These are phyloP conservation scores for zebrafish (Danio rerio) DNA, from an alignment of 2,113 vertebrate genomes.

Conservation along the genomic window GRCz12tu NC_133193.1:28576501-28577000, in stretches of 20 bases:
- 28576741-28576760: neutral
- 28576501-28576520: neutral
- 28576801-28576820: neutral
- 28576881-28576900: neutral
- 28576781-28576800: neutral
- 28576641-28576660: neutral
- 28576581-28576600: neutral
- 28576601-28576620: neutral
- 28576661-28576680: no score
- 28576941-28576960: neutral
- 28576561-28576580: neutral
- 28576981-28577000: neutral
- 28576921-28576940: neutral
- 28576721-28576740: neutral
- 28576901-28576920: neutral
- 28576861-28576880: neutral
- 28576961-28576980: neutral
- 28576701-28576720: no score
- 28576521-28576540: neutral
- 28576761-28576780: slow-evolving; percentile 3
- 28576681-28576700: no score
- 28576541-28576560: neutral
- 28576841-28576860: neutral
- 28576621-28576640: neutral
- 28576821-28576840: neutral